Percentiles rank a stretch among this genome's conserved stretches.
Evolutionary conservation across 1,140 invertebrate species (phyloP).

Genomic region (Dendroctonus ponderosae): DNA sequence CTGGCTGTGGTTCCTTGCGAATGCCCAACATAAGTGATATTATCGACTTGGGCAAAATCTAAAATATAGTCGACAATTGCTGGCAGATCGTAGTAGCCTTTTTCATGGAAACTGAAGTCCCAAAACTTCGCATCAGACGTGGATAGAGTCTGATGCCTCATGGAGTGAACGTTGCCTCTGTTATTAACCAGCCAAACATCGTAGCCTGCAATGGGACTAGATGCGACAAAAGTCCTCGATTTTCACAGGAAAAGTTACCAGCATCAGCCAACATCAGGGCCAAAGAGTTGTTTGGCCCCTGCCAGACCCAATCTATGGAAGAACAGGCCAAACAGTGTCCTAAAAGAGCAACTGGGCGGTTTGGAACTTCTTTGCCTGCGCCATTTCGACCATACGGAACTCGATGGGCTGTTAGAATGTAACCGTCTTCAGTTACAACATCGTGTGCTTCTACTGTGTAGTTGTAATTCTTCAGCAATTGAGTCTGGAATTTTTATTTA

Average conservation of each 20-base stretch:
- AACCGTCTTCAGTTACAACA: slow-evolving; percentile 33
- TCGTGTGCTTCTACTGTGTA: slow-evolving; percentile 35
- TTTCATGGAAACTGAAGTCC: slow-evolving; percentile 65
- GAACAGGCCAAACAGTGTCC: slow-evolving; percentile 22
- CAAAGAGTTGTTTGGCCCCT: slow-evolving; percentile 17
- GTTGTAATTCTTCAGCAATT: slow-evolving; percentile 30
- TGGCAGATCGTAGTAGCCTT: slow-evolving; percentile 64
- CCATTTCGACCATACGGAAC: slow-evolving; percentile 32
- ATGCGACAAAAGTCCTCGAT: background rate
- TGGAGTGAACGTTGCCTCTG: slow-evolving; percentile 43
- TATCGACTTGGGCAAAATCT: slow-evolving; percentile 50
- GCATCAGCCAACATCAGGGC: slow-evolving; percentile 13
- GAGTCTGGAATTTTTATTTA: no score
- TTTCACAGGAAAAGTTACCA: background rate
- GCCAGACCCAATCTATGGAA: slow-evolving; percentile 17
- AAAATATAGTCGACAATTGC: slow-evolving; percentile 62
- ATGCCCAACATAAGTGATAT: slow-evolving; percentile 59
- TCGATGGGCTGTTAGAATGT: slow-evolving; percentile 33
- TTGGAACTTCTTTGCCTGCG: background rate
- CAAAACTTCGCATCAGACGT: slow-evolving; percentile 7
- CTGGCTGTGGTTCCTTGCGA: slow-evolving; percentile 60
- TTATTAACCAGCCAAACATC: slow-evolving; percentile 68
- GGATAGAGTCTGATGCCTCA: slow-evolving; percentile 22
- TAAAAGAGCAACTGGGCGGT: slow-evolving; percentile 2
- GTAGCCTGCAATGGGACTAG: slow-evolving; percentile 6